These are phyloP conservation scores for Machaerirhynchus nigripectus DNA, from an alignment of 2,113 vertebrate species.

Conservation along the genomic window DNA sequence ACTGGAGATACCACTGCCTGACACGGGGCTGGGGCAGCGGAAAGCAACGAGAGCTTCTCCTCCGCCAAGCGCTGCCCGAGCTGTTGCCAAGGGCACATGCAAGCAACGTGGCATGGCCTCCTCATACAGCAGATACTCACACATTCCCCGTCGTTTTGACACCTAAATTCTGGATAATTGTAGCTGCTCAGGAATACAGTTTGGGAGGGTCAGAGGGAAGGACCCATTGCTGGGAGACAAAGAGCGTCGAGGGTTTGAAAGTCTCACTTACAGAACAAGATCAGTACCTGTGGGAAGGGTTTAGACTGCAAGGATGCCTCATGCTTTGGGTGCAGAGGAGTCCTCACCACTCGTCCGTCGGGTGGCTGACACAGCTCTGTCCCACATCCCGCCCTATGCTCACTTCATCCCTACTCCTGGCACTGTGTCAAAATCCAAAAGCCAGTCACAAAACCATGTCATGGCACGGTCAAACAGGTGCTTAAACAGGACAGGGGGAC, in stretches of 20 bases:
- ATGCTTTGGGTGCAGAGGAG: not conserved
- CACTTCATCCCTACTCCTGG: not conserved
- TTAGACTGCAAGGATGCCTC: not conserved
- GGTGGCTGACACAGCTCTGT: not conserved
- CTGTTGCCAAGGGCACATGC: accelerated
- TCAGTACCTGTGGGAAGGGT: not conserved
- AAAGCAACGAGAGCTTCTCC: accelerated
- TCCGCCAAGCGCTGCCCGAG: accelerated
- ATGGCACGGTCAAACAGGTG: not conserved
- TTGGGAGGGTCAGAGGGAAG: accelerated
- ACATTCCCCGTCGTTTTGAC: not conserved
- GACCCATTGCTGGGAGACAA: not conserved
- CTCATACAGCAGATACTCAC: not conserved
- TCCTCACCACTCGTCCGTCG: accelerated
- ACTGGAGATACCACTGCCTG: accelerated
- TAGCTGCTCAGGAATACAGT: not conserved
- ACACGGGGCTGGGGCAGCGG: accelerated
- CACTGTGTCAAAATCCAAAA: not conserved
- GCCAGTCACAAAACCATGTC: not conserved
- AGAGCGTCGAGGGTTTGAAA: not conserved
- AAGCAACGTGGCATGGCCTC: accelerated
- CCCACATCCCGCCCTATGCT: not conserved
- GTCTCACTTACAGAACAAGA: accelerated
- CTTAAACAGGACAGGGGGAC: not conserved
- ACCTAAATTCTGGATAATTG: not conserved